A percentile compares a stretch with the other conserved stretches of the same genome.
Conservation (phyloP, 2,797 vertebrate species). For the Acanthurus tractus region DNA sequence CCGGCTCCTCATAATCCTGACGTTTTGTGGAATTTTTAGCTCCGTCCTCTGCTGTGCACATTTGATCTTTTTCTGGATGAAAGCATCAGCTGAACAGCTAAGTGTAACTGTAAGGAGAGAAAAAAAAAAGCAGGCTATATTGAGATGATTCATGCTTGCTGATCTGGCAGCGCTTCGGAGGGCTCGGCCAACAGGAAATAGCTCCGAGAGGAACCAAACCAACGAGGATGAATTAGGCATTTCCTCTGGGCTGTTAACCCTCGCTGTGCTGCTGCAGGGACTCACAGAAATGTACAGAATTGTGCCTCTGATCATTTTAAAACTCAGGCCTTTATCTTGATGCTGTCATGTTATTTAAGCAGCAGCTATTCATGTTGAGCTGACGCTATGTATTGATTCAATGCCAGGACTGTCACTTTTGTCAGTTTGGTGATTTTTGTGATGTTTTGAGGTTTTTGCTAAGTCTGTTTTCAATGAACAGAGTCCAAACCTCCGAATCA, state of each 20-base stretch:
- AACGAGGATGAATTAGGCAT: conserved; percentile 77
- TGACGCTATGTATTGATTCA: neutral
- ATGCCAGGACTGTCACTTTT: neutral
- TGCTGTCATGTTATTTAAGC: neutral
- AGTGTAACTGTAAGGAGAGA: conserved; percentile 26
- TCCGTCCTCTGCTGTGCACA: conserved; percentile 10
- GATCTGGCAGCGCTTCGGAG: conserved; percentile 62
- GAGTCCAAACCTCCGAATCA: neutral
- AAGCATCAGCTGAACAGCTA: conserved; percentile 44
- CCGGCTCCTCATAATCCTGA: conserved; percentile 19
- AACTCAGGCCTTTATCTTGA: neutral
- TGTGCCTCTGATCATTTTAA: too few relatives aligned
- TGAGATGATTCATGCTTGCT: conserved; percentile 72
- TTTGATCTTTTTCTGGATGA: conserved; percentile 47
- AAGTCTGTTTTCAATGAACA: conserved; percentile 3
- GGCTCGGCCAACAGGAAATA: conserved; percentile 79
- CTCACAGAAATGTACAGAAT: neutral
- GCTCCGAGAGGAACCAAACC: conserved; percentile 68
- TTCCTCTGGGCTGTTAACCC: conserved; percentile 77
- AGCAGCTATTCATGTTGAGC: neutral
- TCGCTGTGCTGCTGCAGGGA: conserved; percentile 28
- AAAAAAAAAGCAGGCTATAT: conserved; percentile 11
- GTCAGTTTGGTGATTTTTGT: neutral
- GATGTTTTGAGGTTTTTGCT: neutral
- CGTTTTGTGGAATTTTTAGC: conserved; percentile 14